Base-by-base conservation (phyloP, 2,113 vertebrate genomes). In the Corythornis vintsioides region DNA sequence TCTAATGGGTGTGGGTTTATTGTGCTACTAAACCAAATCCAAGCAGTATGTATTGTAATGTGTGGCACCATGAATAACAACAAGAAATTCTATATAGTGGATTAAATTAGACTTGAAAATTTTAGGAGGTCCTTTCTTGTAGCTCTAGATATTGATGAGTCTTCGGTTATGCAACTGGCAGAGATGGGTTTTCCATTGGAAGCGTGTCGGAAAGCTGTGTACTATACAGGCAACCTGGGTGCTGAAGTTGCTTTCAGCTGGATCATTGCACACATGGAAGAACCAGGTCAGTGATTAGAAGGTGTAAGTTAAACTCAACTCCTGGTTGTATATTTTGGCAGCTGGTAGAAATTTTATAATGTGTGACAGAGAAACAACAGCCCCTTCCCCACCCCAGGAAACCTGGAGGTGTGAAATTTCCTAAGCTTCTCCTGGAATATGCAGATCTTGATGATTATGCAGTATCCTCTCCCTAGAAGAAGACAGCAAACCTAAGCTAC, bases 221-320 rank as follows among this genome's bases (percentile, higher is more conserved):
- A 99, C 97, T 99, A 99, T 74, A 99, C 99, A 15, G 99, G 99
- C 89, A 99, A 99, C 95, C 97, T 99, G 98, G 99, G 99, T 38
- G 98, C 99, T 0, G 99, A 99, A 96, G 98, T 99, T 61, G 99
- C 99, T 95, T 99, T 99, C 97, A 99, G 99, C 98, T 99, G 99
- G 99, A 98, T 99, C 95, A 98, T 99, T 95, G 98, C 98, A n/a
- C 99, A 99, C 95, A 99, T 99, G 99, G 99, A 99, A 93, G 99
- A 99, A 84, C 99, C 99, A 67, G 99, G 99, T 99, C 96, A 97
- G 98, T 95, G 61, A 31, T 4, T 43, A 15, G 42, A 92, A 69
- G 52, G 9, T 67, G 9, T 42, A 70, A 70, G 35, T 73, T 80
- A 31, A 88, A 31, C 47, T 83, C 45, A 52, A 3, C 31, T 77